phyloP scores from a whole-genome alignment of 1,140 invertebrate genomes.

The Bombus superbus region DNA sequence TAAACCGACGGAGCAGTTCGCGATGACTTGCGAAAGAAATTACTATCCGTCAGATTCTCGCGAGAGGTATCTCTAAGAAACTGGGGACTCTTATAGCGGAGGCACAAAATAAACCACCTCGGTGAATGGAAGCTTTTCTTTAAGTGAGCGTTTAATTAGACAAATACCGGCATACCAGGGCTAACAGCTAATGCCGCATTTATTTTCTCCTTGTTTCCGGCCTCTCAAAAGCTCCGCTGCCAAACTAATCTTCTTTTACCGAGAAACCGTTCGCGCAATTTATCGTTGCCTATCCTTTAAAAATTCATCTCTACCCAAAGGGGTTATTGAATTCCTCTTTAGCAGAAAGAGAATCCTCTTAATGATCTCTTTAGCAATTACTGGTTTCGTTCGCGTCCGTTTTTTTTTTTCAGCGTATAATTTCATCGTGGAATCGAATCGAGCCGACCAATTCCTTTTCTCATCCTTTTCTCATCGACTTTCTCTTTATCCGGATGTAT shows the following conservation, averaged over 20 bases:
- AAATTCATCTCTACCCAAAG: background rate
- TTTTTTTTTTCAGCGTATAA: background rate
- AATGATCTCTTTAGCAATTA: background rate
- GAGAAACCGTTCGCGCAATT: constrained; percentile 31
- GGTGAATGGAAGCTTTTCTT: constrained; percentile 17
- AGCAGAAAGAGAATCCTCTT: background rate
- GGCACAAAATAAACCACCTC: background rate
- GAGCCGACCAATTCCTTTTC: background rate
- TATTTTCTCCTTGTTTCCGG: constrained; percentile 29
- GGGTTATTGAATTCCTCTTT: background rate
- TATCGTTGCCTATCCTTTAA: constrained; percentile 30
- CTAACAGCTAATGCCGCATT: constrained; percentile 35
- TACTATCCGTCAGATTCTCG: constrained; percentile 9
- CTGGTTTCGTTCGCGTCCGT: background rate
- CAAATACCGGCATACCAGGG: constrained; percentile 31
- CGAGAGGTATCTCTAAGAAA: background rate
- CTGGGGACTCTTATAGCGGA: background rate
- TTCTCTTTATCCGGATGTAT: background rate
- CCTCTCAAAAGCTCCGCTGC: constrained; percentile 17
- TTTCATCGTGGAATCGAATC: background rate
- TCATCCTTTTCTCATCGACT: background rate
- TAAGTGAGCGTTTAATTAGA: constrained; percentile 55
- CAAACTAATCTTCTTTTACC: constrained; percentile 56
- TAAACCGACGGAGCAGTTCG: too few relatives aligned
- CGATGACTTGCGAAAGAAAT: constrained; percentile 4